A percentile compares a stretch with the other conserved stretches of the same genome.
Evolutionary conservation across 2,113 vertebrate genomes (phyloP).

Genomic region (Elanoides forficatus): DNA sequence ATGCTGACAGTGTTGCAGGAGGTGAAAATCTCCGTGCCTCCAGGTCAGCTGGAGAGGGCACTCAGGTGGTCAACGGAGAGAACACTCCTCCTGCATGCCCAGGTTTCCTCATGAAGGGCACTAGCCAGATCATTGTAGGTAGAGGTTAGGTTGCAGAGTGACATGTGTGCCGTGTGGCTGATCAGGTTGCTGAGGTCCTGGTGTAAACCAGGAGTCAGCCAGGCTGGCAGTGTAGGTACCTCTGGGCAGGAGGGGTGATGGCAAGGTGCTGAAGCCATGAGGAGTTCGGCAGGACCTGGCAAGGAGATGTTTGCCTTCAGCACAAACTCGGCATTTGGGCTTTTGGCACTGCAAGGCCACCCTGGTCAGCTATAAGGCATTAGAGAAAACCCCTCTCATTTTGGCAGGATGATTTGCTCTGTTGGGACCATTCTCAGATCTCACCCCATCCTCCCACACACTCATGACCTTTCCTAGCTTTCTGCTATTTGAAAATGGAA

Average conservation of each 20-base stretch:
- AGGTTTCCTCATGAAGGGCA: neutral
- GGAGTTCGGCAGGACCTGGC: neutral
- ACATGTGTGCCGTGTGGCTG: neutral
- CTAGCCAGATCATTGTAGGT: neutral
- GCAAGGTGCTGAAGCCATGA: neutral
- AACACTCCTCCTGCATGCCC: neutral
- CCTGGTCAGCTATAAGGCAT: neutral
- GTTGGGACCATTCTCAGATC: neutral
- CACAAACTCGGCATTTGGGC: rapidly evolving
- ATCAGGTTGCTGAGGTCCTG: neutral
- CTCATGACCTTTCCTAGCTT: neutral
- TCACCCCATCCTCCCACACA: neutral
- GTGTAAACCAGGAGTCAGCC: neutral
- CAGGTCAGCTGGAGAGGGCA: neutral
- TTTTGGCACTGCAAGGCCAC: neutral
- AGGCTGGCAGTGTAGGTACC: neutral
- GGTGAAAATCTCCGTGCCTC: neutral
- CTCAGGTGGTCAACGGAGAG: neutral
- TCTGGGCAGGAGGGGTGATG: rapidly evolving
- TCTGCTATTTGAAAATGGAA: neutral
- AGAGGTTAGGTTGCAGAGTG: neutral
- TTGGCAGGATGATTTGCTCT: neutral
- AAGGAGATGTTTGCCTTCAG: neutral
- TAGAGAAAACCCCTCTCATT: neutral
- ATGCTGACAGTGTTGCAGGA: neutral